A percentile compares a stretch with the other conserved stretches of the same genome.
phyloP scores from a whole-genome alignment of 1,140 invertebrate species.

The Heliconius himera region DNA sequence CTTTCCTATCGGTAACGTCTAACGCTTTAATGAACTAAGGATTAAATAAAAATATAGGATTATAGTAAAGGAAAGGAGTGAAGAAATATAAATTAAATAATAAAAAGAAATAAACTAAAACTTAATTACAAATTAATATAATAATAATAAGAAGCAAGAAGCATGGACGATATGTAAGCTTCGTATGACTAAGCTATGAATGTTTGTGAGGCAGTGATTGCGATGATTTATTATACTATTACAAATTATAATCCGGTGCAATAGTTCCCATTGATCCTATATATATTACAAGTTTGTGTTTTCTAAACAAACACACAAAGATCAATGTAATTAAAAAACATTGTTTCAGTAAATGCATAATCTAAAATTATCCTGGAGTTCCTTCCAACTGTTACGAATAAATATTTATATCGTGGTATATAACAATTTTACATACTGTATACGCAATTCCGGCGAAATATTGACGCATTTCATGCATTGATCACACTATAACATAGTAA shows the following conservation, averaged over 20 bases:
- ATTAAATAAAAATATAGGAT: conserved; percentile 55
- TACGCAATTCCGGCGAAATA: conserved; percentile 19
- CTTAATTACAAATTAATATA: conserved; percentile 46
- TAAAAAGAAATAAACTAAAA: conserved; percentile 59
- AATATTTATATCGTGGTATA: conserved; percentile 1
- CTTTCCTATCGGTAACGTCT: conserved; percentile 45
- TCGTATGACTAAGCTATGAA: conserved; percentile 77
- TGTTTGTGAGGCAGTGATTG: conserved; percentile 81
- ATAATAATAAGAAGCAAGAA: conserved; percentile 74
- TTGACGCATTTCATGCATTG: conserved; percentile 30
- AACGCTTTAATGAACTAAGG: conserved; percentile 46
- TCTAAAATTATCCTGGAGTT: neutral
- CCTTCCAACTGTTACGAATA: neutral
- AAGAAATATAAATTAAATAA: conserved; percentile 60
- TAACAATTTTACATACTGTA: conserved; percentile 3
- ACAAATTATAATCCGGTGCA: conserved; percentile 35
- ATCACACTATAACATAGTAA: conserved; percentile 18
- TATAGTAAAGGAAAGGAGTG: conserved; percentile 62
- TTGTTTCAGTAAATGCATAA: neutral
- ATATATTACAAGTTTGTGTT: neutral
- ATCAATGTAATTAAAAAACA: neutral
- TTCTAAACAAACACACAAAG: neutral
- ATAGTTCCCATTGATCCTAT: conserved; percentile 16
- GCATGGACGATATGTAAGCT: conserved; percentile 76
- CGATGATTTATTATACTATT: conserved; percentile 60